Evolutionary conservation across 2,113 vertebrate species (phyloP).

Genomic region (Thunnus thynnus): DNA sequence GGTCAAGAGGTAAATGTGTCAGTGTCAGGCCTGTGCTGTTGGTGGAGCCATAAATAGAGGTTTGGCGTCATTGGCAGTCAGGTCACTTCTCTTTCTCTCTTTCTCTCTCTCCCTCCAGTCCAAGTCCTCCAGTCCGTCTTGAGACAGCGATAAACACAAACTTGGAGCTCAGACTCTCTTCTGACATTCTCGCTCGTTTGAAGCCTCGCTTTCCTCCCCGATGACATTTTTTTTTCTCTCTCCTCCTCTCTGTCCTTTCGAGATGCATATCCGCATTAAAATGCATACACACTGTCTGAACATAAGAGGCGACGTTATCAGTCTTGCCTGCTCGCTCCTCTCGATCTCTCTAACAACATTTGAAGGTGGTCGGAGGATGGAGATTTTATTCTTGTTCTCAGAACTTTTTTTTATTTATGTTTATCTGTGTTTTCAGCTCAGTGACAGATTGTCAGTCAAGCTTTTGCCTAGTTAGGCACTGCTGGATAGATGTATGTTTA

Average conservation of each 20-base stretch:
- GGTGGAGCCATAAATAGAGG: constrained; percentile 59
- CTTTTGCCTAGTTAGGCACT: not conserved
- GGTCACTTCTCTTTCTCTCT: constrained; percentile 47
- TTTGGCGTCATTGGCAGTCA: constrained; percentile 70
- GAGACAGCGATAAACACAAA: constrained; percentile 62
- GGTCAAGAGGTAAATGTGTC: constrained; percentile 63
- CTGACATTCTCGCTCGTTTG: constrained; percentile 73
- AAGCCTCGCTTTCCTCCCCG: constrained; percentile 52
- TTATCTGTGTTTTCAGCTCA: constrained; percentile 8
- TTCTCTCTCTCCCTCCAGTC: constrained; percentile 19
- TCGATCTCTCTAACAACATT: constrained; percentile 26
- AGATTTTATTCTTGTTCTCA: constrained; percentile 41
- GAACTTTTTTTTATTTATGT: constrained; percentile 6
- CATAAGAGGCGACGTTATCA: constrained; percentile 52
- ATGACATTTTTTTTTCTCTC: constrained; percentile 37
- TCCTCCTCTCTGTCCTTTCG: constrained; percentile 32
- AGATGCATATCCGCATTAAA: constrained; percentile 53
- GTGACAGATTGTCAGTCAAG: constrained; percentile 40
- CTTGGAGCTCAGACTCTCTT: constrained; percentile 33
- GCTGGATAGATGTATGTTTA: constrained; percentile 6
- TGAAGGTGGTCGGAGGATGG: constrained; percentile 36
- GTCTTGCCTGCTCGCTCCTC: constrained; percentile 31
- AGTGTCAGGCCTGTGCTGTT: constrained; percentile 37
- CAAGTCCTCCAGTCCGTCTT: constrained; percentile 59
- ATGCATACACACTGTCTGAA: constrained; percentile 23